Base-by-base conservation (phyloP, 2,888 invertebrate genomes). In the Macrosiphum euphorbiae region DNA sequence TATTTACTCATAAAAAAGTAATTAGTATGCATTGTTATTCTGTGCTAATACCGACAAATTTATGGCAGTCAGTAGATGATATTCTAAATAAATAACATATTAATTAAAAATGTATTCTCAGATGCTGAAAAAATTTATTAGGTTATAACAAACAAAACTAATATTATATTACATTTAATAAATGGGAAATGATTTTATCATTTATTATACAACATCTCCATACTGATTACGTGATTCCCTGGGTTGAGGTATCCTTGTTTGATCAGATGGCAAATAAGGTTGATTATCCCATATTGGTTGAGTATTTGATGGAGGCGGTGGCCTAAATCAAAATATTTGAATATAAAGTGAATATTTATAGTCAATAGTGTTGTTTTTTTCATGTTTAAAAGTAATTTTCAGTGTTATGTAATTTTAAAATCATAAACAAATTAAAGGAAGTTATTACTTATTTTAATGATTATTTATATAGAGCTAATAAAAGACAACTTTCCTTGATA, bases 231-330 rank as follows among this genome's bases (percentile, higher is more conserved):
- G 90, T 11, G 94, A 87, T 28, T 90, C 90, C 3, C n/a, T 89
- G 0, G 50, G 41, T 67, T 58, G 24, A 41, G 94, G n/a, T 24
- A 24, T 94, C 44, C 50, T 90, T 0, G 35, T 85, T 86, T 86
- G 90, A 24, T 87, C 90, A 24, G 52, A 41, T 52, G 90, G 44
- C 8, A 90, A 50, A 86, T 67, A 86, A 35, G 78, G 26, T 86
- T 58, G 86, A 52, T 67, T 94, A 90, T 94, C 94, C 94, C 94
- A 94, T 86, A 87, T 94, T 41, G 94, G 94, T 90, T 86, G 85
- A 41, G 86, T 41, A 58, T 67, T 90, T 52, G 90, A 24, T 90
- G 85, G 67, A 90, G 85, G 61, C 52, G 90, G 61, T 90, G 50
- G 11, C 20, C 89, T 90, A 61, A 67, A 92, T 88, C 10, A 78